Evolutionary conservation across 35 echinoderm and acorn worm species (phyloP).

Genomic region (Apostichopus californicus): DNA sequence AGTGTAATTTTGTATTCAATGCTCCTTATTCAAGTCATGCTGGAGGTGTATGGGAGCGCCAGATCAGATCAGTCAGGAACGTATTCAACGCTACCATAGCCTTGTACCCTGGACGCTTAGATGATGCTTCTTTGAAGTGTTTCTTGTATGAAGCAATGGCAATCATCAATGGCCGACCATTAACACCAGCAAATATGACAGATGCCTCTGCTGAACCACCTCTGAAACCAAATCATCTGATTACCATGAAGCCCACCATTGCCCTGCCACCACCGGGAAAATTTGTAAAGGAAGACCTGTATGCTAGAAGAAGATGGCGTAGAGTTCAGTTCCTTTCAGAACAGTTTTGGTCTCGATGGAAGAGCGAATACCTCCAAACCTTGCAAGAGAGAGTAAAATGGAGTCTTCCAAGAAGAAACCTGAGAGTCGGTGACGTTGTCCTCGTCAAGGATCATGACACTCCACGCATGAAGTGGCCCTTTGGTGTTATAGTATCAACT

Average conservation of each 20-base stretch:
- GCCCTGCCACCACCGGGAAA: too few species aligned
- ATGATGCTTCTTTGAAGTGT: background rate
- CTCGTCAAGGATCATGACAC: conserved; percentile 1
- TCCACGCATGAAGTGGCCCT: conserved; percentile 34
- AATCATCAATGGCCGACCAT: conserved; percentile 40
- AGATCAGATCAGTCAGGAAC: too few species aligned
- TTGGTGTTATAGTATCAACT: background rate
- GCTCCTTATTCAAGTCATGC: conserved; percentile 14
- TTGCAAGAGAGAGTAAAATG: conserved; percentile 66
- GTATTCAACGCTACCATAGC: background rate
- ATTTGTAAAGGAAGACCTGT: background rate
- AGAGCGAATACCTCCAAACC: conserved; percentile 64
- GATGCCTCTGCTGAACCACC: conserved; percentile 19
- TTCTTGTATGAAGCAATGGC: conserved; percentile 8
- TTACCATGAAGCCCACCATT: too few species aligned
- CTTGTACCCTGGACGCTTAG: background rate
- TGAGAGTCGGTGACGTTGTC: conserved; percentile 44
- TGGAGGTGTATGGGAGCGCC: background rate
- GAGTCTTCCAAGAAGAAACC: conserved; percentile 51
- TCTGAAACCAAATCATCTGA: too few species aligned
- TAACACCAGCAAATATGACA: conserved; percentile 31
- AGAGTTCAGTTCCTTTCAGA: background rate
- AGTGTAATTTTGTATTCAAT: conserved; percentile 28
- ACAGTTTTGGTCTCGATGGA: conserved; percentile 62
- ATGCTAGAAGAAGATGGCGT: conserved; percentile 66